Evolutionary conservation across 2,113 vertebrate genomes (phyloP).

Genomic region (Pao palembangensis): DNA sequence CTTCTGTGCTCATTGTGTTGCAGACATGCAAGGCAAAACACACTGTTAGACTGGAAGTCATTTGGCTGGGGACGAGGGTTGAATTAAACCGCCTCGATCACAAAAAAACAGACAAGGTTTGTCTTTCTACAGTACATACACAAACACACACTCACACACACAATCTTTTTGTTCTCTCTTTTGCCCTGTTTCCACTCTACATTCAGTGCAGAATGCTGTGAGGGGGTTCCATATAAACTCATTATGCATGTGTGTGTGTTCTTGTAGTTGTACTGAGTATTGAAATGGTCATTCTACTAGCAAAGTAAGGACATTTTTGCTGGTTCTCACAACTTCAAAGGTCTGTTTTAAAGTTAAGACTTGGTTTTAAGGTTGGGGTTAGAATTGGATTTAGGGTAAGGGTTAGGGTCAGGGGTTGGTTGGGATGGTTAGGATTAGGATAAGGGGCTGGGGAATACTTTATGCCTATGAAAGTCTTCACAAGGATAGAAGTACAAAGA

Average conservation of each 20-base stretch:
- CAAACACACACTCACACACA: constrained; percentile 40
- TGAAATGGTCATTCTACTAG: too few relatives aligned
- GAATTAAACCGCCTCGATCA: constrained; percentile 65
- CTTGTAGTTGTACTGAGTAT: too few relatives aligned
- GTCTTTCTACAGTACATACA: constrained; percentile 46
- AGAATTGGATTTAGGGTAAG: too few relatives aligned
- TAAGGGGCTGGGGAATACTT: too few relatives aligned
- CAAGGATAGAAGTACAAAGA: too few relatives aligned
- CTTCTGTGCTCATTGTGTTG: neutral
- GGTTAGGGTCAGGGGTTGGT: too few relatives aligned
- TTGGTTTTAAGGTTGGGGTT: too few relatives aligned
- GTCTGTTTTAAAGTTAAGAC: too few relatives aligned
- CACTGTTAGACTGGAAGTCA: constrained; percentile 44
- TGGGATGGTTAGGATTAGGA: too few relatives aligned
- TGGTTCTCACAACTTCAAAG: too few relatives aligned
- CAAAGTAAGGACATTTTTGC: too few relatives aligned
- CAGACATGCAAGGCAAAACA: constrained; percentile 16
- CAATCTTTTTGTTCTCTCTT: constrained; percentile 54
- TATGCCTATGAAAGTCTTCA: too few relatives aligned
- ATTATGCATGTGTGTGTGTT: constrained; percentile 20
- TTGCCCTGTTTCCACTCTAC: constrained; percentile 59
- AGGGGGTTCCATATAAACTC: constrained; percentile 21
- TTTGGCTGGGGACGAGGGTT: constrained; percentile 39
- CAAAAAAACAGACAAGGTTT: constrained; percentile 38
- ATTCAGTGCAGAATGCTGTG: constrained; percentile 37